phyloP scores from a whole-genome alignment of 2,797 vertebrate species.

The Alectoris magna region DNA sequence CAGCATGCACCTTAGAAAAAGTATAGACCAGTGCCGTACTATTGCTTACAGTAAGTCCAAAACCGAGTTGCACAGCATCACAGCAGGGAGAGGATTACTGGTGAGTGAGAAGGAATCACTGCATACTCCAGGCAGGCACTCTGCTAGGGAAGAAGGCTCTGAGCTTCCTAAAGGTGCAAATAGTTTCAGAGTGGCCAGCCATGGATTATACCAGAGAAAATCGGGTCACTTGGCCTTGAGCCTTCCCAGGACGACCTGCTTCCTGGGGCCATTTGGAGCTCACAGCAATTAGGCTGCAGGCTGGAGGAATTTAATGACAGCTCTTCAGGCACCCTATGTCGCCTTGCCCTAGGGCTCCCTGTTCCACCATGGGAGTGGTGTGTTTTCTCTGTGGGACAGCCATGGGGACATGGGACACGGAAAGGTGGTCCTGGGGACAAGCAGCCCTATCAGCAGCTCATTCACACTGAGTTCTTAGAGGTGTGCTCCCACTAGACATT shows the following conservation, averaged over 20 bases:
- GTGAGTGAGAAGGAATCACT: neutral
- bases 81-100: neutral
- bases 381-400: neutral
- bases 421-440: conserved; percentile 11
- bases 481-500: rapidly evolving
- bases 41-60: neutral
- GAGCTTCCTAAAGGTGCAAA: neutral
- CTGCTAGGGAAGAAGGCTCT: neutral
- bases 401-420: neutral
- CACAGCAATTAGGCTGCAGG: neutral
- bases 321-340: neutral
- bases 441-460: neutral
- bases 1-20: neutral
- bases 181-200: neutral
- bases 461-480: neutral
- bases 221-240: neutral
- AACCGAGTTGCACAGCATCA: neutral
- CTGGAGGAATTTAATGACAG: neutral
- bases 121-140: neutral
- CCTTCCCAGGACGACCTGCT: neutral
- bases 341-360: neutral
- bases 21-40: neutral
- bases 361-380: neutral
- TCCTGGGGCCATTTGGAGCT: neutral
- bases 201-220: neutral